Evolutionary conservation across 2,888 invertebrate genomes (phyloP), one percentile per base, ranked within the genome.

Genomic region (Achlya flavicornis): DNA sequence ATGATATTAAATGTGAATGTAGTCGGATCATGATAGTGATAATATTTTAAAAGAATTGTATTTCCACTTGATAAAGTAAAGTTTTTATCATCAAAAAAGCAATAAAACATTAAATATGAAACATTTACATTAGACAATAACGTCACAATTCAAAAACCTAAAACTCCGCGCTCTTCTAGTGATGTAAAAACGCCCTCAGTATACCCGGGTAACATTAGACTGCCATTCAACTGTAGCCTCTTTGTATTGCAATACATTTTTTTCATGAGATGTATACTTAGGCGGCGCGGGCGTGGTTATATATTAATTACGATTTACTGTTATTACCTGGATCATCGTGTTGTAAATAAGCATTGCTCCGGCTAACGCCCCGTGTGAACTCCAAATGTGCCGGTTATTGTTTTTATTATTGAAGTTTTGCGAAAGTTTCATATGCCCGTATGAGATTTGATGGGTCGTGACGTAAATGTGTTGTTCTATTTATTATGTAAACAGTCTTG

Each of bases 271-370:
- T 78, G 78, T 78, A 77, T 79, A 72, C 78, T 79, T 78, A 74
- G 74, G 76, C 35, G 11, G 35, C 70, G 64, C 64, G 66, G 65
- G 71, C 58, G 66, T 68, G 67, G 69, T 78, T 73, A 80, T 84
- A 81, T 81, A n/a, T n/a, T n/a, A 83, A 82, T 77, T 77, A 78
- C 75, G 75, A 86, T 84, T 84, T 83, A 83, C 74, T 78, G 78
- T 81, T 84, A 83, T 78, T 69, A 68, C 74, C 33, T 61, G 72
- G 74, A 76, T 76, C 71, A 72, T 66, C 70, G 57, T 43, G 46
- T 41, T 61, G 60, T 62, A 64, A 62, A 57, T 63, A 61, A 65
- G 64, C 69, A 66, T 65, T 64, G 46, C 63, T 63, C 53, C 14
- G n/a, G 5, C 32, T 43, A 53, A 60, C 61, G 35, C 48, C 16